phyloP scores from a whole-genome alignment of 1,140 invertebrate genomes.

The Drosophila sechellia region DNA sequence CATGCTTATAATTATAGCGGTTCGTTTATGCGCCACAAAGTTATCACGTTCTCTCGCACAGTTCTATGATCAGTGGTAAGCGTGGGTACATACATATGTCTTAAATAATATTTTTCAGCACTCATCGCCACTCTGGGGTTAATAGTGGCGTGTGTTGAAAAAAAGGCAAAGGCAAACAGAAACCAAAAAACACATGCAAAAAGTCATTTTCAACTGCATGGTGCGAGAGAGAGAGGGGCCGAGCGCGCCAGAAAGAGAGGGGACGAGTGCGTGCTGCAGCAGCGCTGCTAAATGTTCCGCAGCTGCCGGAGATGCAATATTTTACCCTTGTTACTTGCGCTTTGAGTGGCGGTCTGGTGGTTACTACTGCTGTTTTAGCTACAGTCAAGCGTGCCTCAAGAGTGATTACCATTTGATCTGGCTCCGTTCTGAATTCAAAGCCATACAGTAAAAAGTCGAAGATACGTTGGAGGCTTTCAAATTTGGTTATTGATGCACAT shows the following conservation, averaged over 20 bases:
- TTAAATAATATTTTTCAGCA: slow-evolving; percentile 1
- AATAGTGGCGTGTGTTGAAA: slow-evolving; percentile 7
- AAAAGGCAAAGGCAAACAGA: neutral
- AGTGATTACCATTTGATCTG: neutral
- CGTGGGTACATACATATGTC: too few relatives aligned
- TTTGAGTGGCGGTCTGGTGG: slow-evolving; percentile 5
- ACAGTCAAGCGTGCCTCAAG: neutral
- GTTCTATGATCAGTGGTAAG: too few relatives aligned
- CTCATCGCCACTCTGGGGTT: slow-evolving; percentile 5
- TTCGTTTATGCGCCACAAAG: too few relatives aligned
- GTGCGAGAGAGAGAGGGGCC: neutral
- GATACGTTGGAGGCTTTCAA: neutral
- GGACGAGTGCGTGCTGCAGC: neutral
- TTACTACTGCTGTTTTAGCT: neutral
- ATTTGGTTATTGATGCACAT: neutral
- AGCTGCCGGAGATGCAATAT: slow-evolving; percentile 14
- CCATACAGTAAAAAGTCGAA: neutral
- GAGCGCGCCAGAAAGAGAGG: neutral
- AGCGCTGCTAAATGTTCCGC: neutral
- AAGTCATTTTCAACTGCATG: slow-evolving; percentile 10
- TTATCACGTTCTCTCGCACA: too few relatives aligned
- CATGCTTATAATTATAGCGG: too few relatives aligned
- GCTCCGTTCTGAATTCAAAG: neutral
- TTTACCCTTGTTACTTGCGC: slow-evolving; percentile 12
- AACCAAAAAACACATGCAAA: slow-evolving; percentile 4